Evolutionary conservation across 37 sponge, comb jelly and placozoan genomes (phyloP).

Genomic region (Halisarca cf. caerulea): DNA sequence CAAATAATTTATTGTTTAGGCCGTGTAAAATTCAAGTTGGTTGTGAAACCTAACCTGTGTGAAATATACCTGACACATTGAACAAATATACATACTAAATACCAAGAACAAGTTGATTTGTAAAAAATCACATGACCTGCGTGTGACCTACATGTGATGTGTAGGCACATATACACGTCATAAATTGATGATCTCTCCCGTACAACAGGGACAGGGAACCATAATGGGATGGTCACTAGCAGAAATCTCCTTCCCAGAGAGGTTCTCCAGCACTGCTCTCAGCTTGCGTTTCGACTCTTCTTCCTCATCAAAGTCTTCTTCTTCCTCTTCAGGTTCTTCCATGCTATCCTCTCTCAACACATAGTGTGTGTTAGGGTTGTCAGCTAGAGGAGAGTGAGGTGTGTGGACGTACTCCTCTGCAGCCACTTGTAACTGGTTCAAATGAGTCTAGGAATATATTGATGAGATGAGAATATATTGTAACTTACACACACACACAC

Average conservation of each 20-base stretch:
- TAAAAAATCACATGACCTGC: no score
- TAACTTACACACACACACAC: neutral
- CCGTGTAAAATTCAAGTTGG: no score
- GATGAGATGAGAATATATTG: neutral
- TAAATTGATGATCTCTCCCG: slow-evolving; percentile 32
- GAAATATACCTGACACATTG: no score
- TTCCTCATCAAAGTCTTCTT: neutral
- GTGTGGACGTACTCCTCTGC: slow-evolving; percentile 22
- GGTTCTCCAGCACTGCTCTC: neutral
- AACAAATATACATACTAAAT: no score
- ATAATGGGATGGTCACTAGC: neutral
- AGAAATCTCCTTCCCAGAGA: neutral
- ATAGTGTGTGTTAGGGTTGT: neutral
- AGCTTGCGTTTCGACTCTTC: neutral
- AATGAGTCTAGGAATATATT: neutral
- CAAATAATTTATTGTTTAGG: no score
- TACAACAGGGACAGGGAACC: slow-evolving; percentile 51
- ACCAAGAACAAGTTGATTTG: no score
- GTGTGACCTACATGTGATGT: no score
- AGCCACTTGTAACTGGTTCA: slow-evolving; percentile 5
- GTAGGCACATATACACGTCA: neutral
- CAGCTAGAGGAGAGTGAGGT: neutral
- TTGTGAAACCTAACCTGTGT: no score
- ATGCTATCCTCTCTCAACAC: neutral
- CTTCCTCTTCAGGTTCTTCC: neutral